phyloP scores from a whole-genome alignment of 1,140 invertebrate genomes.

The Oreohelix idahoensis region DNA sequence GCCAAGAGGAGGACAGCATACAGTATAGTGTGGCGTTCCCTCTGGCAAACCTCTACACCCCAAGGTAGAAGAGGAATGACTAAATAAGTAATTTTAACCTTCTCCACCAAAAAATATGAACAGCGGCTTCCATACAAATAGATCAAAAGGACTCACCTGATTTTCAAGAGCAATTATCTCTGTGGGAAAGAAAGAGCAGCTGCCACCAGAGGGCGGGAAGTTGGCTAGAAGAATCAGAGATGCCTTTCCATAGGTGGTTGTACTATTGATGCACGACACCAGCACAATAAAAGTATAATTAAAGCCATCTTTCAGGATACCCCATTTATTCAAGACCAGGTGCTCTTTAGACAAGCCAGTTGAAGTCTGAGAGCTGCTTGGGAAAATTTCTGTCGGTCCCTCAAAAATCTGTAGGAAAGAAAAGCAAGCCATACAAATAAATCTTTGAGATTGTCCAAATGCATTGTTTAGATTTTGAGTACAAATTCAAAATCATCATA shows the following conservation, averaged over 20 bases:
- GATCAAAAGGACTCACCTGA: not conserved
- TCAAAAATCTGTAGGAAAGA: conserved; percentile 34
- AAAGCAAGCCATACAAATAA: too few relatives aligned
- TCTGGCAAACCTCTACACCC: too few relatives aligned
- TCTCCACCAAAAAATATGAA: not conserved
- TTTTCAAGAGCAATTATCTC: conserved; percentile 48
- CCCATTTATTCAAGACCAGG: conserved; percentile 48
- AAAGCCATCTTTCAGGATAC: conserved; percentile 47
- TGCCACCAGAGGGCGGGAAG: conserved; percentile 49
- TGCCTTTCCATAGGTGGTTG: conserved; percentile 28
- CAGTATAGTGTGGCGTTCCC: too few relatives aligned
- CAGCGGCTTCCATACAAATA: not conserved
- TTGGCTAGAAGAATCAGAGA: conserved; percentile 49
- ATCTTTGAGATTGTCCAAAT: too few relatives aligned
- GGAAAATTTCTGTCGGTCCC: not conserved
- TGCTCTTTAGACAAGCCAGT: conserved; percentile 36
- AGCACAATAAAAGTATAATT: conserved; percentile 53
- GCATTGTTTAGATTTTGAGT: too few relatives aligned
- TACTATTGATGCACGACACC: conserved; percentile 35
- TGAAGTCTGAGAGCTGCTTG: conserved; percentile 28
- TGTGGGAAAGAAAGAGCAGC: conserved; percentile 44
- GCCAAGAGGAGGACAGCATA: too few relatives aligned
- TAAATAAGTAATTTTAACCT: too few relatives aligned
- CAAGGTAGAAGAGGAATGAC: too few relatives aligned
- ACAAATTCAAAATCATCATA: too few relatives aligned